These are phyloP conservation scores for Psilopsiagon aymara DNA, from an alignment of 2,113 vertebrate species.

Conservation along the genomic window DNA sequence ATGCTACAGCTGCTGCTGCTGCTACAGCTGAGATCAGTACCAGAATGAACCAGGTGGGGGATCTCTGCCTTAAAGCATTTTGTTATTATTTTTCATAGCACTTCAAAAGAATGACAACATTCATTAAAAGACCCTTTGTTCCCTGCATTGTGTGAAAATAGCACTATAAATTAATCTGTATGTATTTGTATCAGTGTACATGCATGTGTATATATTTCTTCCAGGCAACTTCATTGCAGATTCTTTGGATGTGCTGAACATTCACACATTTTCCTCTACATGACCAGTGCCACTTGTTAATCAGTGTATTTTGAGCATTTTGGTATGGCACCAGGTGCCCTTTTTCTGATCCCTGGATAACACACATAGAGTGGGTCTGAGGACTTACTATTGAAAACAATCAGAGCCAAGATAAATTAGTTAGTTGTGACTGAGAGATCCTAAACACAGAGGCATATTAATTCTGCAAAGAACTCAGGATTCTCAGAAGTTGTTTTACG, in stretches of 20 bases:
- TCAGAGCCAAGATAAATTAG: background rate
- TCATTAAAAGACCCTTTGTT: background rate
- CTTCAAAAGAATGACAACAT: background rate
- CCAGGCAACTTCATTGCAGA: background rate
- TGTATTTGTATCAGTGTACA: background rate
- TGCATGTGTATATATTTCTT: background rate
- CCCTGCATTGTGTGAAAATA: background rate
- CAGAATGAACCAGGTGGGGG: background rate
- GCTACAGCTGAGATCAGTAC: background rate
- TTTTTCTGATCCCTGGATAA: background rate
- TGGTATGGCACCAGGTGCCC: background rate
- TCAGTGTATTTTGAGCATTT: background rate
- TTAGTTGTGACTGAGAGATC: background rate
- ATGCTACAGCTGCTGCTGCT: background rate
- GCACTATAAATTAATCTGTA: background rate
- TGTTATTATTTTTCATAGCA: background rate
- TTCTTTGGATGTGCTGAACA: background rate
- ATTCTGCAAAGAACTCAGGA: background rate
- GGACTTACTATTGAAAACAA: background rate
- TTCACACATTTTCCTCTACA: background rate
- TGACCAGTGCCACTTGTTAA: background rate
- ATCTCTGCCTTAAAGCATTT: background rate
- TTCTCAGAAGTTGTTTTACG: background rate
- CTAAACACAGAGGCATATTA: rapidly evolving
- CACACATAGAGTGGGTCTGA: background rate